Evolutionary conservation across 2,888 invertebrate species (phyloP), one percentile per base, ranked within the genome.

Genomic region (Hedya salicella): DNA sequence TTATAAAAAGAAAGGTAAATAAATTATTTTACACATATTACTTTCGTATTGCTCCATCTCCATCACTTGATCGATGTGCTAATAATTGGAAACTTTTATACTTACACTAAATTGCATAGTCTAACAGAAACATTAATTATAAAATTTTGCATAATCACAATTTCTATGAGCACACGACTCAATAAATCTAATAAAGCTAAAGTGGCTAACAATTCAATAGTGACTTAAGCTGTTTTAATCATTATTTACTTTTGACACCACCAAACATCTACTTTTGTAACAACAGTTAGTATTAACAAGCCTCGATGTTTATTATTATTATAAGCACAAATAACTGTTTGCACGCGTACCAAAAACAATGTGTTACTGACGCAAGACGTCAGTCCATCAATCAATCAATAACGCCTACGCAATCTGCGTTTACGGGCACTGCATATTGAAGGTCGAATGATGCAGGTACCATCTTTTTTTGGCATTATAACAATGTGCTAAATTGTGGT

Each of bases 361-460:
- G 64, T 49, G 56, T 17, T 65, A 39, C 66, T 73, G 73, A 73
- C 73, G 71, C 69, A 71, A 72, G 48, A 61, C 67, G 71, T 73
- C 71, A 71, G 72, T 77, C 71, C 59, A 62, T 68, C 65, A 62
- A 68, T 68, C 61, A 62, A 48, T 70, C 46, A 66, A 60, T 62
- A 62, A 63, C 72, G 53, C 75, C 73, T 67, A 75, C 73, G 66
- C 44, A 32, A 46, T 46, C 52, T 32, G 1, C 19, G 57, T 57
- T 44, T 57, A 57, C 30, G 57, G 57, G 57, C 46, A 21, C 32
- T 57, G 46, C 56, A 56, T 13, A 30, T n/a, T 46, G 57, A 57
- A 57, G 57, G 57, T 17, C 57, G 32, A 56, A 44, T 42, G 21
- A 32, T 57, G 46, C 57, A 46, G 32, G n/a, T 56, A 16, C 14